Evolutionary conservation across 2,888 invertebrate genomes (phyloP), one percentile per base, ranked within the genome.

Genomic region (Argyra leucocephala): DNA sequence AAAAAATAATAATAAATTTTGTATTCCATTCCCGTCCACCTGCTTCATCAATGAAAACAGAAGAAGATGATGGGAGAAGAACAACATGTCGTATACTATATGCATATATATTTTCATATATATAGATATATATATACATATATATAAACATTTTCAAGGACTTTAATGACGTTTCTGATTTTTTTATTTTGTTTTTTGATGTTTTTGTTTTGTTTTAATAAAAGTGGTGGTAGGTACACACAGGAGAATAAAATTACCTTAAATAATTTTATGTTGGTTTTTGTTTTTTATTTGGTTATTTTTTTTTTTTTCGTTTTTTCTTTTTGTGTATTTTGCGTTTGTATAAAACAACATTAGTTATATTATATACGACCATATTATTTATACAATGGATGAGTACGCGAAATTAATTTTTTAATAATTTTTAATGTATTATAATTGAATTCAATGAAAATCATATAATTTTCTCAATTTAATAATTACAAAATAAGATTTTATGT

Each of bases 181-280:
- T 48, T 48, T 48, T 15, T 48, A 48, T 48, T 48, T 48, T 48
- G 18, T 48, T 48, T 15, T 48, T 48, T 48, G 4, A 1, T 48
- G 9, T 48, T 48, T 37, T 37, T 37, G 10, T 37, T 6, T 37
- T 37, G 10, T 37, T 37, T 48, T 48, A 18, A 48, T 48, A 48
- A 48, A 48, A 48, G 48, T 48, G 48, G 48, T 48, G 48, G 48
- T 48, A 48, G 48, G 48, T 48, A 48, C 48, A 48, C 48, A 48
- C 48, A 48, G 48, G 48, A 48, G 48, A 15, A 48, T 48, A 48
- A 48, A 48, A 48, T 48, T 48, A 48, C 12, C 48, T 48, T 48
- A 48, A 48, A 48, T 48, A 48, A 48, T 48, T 48, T 31, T 31
- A 31, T 31, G 5, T 31, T 31, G 5, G 10, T 31, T 31, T 48